Percentiles rank a stretch among this genome's conserved stretches.
Conservation (phyloP, 2,113 vertebrate genomes). For the Atrichornis clamosus region DNA sequence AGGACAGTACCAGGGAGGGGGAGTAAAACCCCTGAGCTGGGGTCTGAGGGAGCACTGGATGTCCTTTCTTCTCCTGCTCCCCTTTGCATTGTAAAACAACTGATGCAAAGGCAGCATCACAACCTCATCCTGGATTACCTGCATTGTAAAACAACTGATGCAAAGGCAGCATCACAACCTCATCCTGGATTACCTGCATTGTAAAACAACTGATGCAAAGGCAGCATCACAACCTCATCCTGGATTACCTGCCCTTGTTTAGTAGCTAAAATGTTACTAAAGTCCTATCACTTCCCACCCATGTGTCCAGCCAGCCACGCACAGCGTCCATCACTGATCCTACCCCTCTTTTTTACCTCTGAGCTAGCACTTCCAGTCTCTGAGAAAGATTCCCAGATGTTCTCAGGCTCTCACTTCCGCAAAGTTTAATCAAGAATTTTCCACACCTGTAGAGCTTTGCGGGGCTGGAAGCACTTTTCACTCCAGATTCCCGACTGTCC, state of each 20-base stretch:
- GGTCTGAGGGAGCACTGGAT: background rate
- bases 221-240: rapidly evolving
- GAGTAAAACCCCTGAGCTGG: rapidly evolving
- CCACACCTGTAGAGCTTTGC: background rate
- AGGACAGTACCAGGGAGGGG: background rate
- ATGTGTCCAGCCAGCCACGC: background rate
- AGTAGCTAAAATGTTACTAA: rapidly evolving
- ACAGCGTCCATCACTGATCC: no score
- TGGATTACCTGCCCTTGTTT: background rate
- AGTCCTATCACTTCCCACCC: background rate
- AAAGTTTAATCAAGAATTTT: background rate
- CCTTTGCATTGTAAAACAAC: background rate
- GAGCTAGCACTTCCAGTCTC: background rate
- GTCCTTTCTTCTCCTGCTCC: background rate
- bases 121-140: rapidly evolving
- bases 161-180: background rate
- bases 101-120: rapidly evolving
- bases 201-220: background rate
- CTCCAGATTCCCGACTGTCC: background rate
- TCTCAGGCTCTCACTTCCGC: background rate
- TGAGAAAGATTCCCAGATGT: background rate
- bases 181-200: background rate
- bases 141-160: rapidly evolving
- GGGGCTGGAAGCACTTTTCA: background rate
- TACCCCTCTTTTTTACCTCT: background rate